Evolutionary conservation across 2,113 vertebrate genomes (phyloP).

Genomic region (Eulemur rufifrons): DNA sequence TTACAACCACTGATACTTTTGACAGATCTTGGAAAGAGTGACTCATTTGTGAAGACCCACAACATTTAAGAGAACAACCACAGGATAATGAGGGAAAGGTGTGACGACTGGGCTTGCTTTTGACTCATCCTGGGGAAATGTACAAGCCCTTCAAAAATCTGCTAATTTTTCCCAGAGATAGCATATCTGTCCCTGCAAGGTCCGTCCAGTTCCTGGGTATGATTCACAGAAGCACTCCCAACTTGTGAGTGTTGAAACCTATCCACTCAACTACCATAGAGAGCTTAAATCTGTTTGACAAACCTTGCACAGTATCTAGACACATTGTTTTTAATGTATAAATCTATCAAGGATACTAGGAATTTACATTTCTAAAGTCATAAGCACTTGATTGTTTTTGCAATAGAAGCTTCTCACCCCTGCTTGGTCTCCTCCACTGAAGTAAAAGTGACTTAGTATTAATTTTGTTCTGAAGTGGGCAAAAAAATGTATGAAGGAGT

Average conservation of each 20-base stretch:
- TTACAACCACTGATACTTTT: neutral
- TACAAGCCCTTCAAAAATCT: neutral
- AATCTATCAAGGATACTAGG: neutral
- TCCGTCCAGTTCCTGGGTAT: neutral
- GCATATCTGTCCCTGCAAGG: neutral
- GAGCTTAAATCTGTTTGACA: neutral
- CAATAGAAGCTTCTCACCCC: neutral
- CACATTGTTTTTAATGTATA: neutral
- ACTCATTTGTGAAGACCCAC: neutral
- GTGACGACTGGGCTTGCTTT: neutral
- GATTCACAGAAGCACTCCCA: neutral
- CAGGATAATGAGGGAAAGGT: neutral
- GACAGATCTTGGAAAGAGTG: slow-evolving; percentile 16
- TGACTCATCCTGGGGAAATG: neutral
- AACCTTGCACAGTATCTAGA: neutral
- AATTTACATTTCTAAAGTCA: neutral
- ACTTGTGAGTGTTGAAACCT: neutral
- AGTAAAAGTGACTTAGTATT: neutral
- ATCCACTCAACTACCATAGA: neutral
- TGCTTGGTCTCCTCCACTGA: neutral
- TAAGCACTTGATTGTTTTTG: neutral
- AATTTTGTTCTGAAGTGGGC: neutral
- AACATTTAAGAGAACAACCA: neutral
- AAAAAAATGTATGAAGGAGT: neutral
- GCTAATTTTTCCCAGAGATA: neutral